A percentile compares a stretch with the other conserved stretches of the same genome.
Evolutionary conservation across 53 echinoderm and acorn worm species (phyloP).

Genomic region (Echinometra lucunter): DNA sequence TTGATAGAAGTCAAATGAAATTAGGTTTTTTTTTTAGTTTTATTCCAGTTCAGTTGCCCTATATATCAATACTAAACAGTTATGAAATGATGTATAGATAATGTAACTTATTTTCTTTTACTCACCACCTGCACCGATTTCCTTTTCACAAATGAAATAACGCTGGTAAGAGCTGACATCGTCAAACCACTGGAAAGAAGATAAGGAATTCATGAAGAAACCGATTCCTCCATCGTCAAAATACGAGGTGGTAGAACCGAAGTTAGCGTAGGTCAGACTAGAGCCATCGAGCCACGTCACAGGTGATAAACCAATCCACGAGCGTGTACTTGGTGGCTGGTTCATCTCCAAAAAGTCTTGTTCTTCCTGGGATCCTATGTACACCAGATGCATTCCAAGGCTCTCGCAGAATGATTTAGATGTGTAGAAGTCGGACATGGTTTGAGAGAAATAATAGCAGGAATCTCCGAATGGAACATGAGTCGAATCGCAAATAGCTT

Average conservation of each 20-base stretch:
- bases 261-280: neutral
- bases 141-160: neutral
- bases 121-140: neutral
- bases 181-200: constrained; percentile 11
- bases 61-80: too few species aligned
- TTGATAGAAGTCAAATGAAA: too few species aligned
- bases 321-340: too few species aligned
- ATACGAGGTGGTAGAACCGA: neutral
- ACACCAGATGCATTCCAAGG: neutral
- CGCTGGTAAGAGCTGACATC: neutral
- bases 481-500: neutral
- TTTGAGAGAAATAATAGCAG: neutral
- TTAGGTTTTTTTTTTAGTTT: too few species aligned
- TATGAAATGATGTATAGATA: neutral
- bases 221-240: neutral
- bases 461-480: neutral
- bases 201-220: neutral
- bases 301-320: neutral
- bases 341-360: neutral
- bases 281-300: neutral
- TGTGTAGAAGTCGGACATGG: neutral
- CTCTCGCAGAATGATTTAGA: neutral
- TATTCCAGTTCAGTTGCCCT: too few species aligned
- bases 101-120: neutral
- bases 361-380: neutral